Conservation (phyloP, 30 jellyfish, hydroid and myxozoan species). For the Chrysaora quinquecirrha region DNA sequence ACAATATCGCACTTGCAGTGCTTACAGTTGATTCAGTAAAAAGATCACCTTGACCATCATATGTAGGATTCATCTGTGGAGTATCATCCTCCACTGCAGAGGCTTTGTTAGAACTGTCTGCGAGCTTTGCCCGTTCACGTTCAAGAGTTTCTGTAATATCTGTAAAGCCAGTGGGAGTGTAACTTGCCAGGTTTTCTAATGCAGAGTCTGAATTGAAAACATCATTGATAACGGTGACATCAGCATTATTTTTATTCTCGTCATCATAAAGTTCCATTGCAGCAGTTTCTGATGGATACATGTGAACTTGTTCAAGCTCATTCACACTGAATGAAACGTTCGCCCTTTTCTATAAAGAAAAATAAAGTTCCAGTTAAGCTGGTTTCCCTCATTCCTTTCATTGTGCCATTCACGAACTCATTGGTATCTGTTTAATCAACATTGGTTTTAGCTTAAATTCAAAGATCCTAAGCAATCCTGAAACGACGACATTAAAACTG, state of each 20-base stretch:
- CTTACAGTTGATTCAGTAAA: constrained; percentile 44
- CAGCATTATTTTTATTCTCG: neutral
- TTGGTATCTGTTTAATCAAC: too few species aligned
- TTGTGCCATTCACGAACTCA: too few species aligned
- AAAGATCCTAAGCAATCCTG: too few species aligned
- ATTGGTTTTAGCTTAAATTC: too few species aligned
- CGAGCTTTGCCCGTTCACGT: constrained; percentile 35
- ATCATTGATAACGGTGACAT: constrained; percentile 15
- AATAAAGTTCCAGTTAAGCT: too few species aligned
- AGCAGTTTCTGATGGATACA: constrained; percentile 60
- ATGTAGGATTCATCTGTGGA: neutral
- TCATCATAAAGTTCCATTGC: constrained; percentile 60
- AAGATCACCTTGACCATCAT: constrained; percentile 8
- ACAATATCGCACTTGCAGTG: constrained; percentile 35
- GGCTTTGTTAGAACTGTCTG: neutral
- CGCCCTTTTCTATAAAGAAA: neutral
- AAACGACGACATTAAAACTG: too few species aligned
- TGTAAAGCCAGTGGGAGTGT: constrained; percentile 36
- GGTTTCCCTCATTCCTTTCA: too few species aligned
- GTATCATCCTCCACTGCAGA: neutral
- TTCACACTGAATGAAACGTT: constrained; percentile 35
- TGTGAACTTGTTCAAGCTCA: constrained; percentile 45
- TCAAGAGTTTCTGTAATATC: constrained; percentile 30
- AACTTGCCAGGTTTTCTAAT: constrained; percentile 24
- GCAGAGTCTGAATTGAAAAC: neutral